Conservation (phyloP, 2,113 vertebrate species). For the Microcebus jonahi region DNA sequence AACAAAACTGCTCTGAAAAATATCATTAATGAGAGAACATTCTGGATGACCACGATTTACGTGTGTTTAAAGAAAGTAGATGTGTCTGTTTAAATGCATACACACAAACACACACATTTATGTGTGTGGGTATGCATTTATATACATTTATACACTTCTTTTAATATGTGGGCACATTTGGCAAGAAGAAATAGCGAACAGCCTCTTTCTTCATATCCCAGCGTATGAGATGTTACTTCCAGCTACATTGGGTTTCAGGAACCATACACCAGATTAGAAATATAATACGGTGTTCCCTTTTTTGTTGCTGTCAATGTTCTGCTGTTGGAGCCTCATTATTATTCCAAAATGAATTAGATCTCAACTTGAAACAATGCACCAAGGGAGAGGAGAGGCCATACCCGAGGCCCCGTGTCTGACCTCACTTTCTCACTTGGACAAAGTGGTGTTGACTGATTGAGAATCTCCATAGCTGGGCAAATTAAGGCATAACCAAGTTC, state of each 20-base stretch:
- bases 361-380: background rate
- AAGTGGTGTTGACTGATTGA: background rate
- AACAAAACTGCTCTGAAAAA: background rate
- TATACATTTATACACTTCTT: background rate
- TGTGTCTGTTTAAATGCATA: background rate
- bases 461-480: background rate
- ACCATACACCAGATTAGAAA: background rate
- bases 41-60: background rate
- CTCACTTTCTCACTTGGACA: background rate
- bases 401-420: background rate
- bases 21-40: background rate
- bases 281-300: background rate
- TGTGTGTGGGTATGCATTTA: background rate
- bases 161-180: background rate
- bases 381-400: background rate
- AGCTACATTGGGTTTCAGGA: background rate
- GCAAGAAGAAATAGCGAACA: background rate
- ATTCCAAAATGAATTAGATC: constrained; percentile 11
- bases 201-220: background rate
- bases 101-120: background rate
- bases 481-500: background rate
- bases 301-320: background rate
- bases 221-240: fast-evolving
- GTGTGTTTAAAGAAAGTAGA: background rate
- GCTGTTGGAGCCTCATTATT: background rate